Base-by-base conservation (phyloP, 2,888 invertebrate species). In the Zaprionus obscuricornis region DNA sequence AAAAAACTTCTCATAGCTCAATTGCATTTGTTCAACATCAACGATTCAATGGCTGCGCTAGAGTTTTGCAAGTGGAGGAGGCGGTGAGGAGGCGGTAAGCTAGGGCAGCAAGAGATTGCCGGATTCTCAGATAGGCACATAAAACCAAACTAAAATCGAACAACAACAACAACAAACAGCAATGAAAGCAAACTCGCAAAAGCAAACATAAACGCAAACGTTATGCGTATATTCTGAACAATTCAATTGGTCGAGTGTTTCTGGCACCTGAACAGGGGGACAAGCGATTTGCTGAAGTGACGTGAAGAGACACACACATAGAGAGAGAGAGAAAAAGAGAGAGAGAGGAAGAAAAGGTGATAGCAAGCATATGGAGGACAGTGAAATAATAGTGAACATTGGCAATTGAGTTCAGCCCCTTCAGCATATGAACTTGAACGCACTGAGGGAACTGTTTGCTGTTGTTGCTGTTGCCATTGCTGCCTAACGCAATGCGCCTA, bases 11-110 rank as follows among this genome's bases (percentile, higher is more conserved):
- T 26, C 39, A 36, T 36, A 51, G 68, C 64, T 63, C 72, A 54
- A 67, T 70, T 67, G 72, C 67, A 72, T 70, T 70, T 72, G 67
- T 72, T 70, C 72, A 70, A 67, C 69, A 70, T 70, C 69, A 70
- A 67, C 67, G 69, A 52, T 34, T 51, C 60, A 43, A 18, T 52
- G n/a, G n/a, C n/a, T n/a, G n/a, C n/a, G n/a, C n/a, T n/a, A n/a
- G n/a, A n/a, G n/a, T n/a, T n/a, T n/a, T n/a, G n/a, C n/a, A n/a
- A n/a, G n/a, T 33, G 50, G 24, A 11, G 26, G 43, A 18, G 14
- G n/a, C 11, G 8, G 43, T 31, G 14, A 39, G 42, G 26, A 14
- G 39, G n/a, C 4, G n/a, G 29, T 11, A 29, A 29, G 29, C 29
- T 3, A 11, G n/a, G 16, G 18, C 8, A 31, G 10, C 2, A 11